phyloP scores from a whole-genome alignment of 2,888 invertebrate genomes.

The Scaptomyza cyrtandrae region DNA sequence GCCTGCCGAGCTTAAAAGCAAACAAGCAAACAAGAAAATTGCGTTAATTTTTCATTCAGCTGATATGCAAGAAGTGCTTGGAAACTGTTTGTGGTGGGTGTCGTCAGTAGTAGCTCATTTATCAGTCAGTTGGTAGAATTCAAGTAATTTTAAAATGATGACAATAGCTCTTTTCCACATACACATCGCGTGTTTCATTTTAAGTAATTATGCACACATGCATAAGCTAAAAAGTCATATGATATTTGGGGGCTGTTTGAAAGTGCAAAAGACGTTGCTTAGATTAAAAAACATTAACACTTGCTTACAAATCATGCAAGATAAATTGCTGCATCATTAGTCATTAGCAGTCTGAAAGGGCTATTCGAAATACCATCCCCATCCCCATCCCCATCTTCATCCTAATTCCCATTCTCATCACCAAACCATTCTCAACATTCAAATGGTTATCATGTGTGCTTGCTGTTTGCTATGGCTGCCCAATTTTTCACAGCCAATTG shows the following conservation, averaged over 20 bases:
- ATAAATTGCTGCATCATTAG: conserved; percentile 76
- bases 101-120: conserved; percentile 60
- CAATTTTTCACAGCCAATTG: conserved; percentile 59
- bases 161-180: conserved; percentile 68
- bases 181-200: conserved; percentile 24
- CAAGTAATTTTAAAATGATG: conserved; percentile 69
- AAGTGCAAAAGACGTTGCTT: conserved; percentile 12
- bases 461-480: conserved; percentile 45
- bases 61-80: not conserved
- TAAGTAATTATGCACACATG: conserved; percentile 63
- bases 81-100: conserved; percentile 19
- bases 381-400: not conserved
- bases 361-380: conserved; percentile 15
- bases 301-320: conserved; percentile 66
- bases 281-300: conserved; percentile 71
- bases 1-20: conserved; percentile 38
- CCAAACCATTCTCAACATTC: not conserved
- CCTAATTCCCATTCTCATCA: not conserved
- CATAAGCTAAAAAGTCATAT: conserved; percentile 1
- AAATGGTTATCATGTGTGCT: conserved; percentile 57
- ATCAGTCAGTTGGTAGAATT: conserved; percentile 60
- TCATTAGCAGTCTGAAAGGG: conserved; percentile 64
- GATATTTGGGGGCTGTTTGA: not conserved
- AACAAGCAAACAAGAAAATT: conserved; percentile 52
- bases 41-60: conserved; percentile 58